These are phyloP conservation scores for Vannuccia rotundouncinata DNA, from an alignment of 2,888 invertebrate species.

Conservation along the genomic window DNA sequence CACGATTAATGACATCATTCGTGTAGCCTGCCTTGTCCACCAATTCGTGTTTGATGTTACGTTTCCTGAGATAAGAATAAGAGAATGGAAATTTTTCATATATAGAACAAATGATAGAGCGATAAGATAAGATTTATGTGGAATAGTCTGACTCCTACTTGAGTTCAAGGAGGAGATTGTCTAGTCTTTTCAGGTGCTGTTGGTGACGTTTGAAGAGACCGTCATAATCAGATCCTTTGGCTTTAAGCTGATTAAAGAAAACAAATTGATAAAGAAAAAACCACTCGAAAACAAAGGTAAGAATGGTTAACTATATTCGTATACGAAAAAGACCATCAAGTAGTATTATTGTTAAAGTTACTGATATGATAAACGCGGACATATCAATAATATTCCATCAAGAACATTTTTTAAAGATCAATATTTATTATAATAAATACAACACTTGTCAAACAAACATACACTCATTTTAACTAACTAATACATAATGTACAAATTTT, in stretches of 20 bases:
- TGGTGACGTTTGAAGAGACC: constrained; percentile 70
- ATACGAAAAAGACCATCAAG: neutral
- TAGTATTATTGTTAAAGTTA: neutral
- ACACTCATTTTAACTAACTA: too few species aligned
- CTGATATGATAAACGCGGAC: neutral
- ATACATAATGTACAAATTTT: too few species aligned
- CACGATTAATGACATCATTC: constrained; percentile 73
- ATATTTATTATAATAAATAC: neutral
- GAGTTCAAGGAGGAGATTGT: neutral
- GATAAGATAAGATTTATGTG: neutral
- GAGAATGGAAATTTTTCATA: too few species aligned
- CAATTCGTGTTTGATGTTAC: constrained; percentile 68
- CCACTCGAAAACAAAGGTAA: too few species aligned
- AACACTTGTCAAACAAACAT: neutral
- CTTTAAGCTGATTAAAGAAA: constrained; percentile 61
- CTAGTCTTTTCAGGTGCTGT: constrained; percentile 64
- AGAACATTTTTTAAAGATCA: neutral
- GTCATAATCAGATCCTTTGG: constrained; percentile 78
- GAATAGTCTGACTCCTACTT: neutral
- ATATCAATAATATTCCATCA: neutral
- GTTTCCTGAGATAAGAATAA: constrained; percentile 60
- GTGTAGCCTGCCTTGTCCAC: constrained; percentile 61
- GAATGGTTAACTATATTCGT: too few species aligned
- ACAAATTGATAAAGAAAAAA: too few species aligned
- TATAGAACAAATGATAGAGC: neutral